These are phyloP conservation scores for Xestia ashworthii DNA, from an alignment of 2,888 invertebrate species.

Conservation along the genomic window DNA sequence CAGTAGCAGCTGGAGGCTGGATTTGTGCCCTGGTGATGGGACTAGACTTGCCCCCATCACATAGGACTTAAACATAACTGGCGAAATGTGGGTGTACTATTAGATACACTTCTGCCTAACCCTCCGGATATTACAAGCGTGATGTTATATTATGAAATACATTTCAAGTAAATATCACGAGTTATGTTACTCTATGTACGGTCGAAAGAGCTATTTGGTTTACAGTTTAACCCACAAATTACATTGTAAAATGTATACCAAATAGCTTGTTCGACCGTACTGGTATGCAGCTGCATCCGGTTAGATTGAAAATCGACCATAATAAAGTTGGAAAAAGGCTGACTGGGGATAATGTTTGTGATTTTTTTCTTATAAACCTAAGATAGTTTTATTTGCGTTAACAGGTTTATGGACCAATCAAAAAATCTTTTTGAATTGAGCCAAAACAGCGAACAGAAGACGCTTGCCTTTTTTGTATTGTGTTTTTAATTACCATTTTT, in stretches of 20 bases:
- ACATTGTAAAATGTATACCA: no score
- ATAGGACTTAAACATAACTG: no score
- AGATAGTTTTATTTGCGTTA: not conserved
- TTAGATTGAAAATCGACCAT: not conserved
- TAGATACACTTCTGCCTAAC: no score
- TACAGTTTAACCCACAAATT: no score
- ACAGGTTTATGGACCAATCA: not conserved
- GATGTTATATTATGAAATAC: not conserved
- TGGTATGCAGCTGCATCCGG: not conserved
- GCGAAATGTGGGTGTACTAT: no score
- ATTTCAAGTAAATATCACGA: not conserved
- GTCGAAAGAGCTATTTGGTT: no score
- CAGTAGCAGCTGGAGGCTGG: no score
- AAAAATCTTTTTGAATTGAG: not conserved
- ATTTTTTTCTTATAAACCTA: not conserved
- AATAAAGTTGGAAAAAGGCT: not conserved
- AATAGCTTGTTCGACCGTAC: no score
- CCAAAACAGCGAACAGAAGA: not conserved
- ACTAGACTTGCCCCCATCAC: no score
- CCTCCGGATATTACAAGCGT: no score
- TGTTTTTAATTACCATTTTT: not conserved
- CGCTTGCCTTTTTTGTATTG: not conserved
- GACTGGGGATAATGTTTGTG: not conserved
- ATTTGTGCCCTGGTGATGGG: no score
- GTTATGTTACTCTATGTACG: not conserved